Evolutionary conservation across 2,797 vertebrate genomes (phyloP), one percentile per base, ranked within the genome.

Genomic region (Tympanoctomys barrerae): DNA sequence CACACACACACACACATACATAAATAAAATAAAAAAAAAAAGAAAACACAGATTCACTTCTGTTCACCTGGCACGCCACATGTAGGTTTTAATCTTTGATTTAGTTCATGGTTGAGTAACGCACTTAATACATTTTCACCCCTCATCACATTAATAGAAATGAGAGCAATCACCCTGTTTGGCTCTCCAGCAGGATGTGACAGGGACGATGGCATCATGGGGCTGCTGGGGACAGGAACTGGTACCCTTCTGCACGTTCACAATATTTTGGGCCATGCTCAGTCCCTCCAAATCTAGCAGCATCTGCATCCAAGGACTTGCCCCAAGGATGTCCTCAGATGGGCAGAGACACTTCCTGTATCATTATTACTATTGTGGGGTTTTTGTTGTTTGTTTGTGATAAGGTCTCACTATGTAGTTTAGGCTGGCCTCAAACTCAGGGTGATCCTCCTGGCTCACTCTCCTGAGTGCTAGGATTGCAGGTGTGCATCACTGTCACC

Each of bases 101-200:
- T 89, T 61, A n/a, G 88, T 91, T 89, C 85, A 42, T 75, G 81
- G 91, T 94, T 95, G 77, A 80, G 78, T 64, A 70, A 66, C 92
- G 66, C 61, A 82, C 57, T 83, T 89, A 79, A 79, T 46, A 83
- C 89, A 66, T 83, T 87, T 93, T 68, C 57, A 57, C 81, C 77
- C 62, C 2, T 95, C 85, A 46, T 89, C 62, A 73, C 24, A 80
- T 90, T 92, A 96, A 79, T 89, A 61, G 61, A 82, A 90, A 70
- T 42, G 66, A 94, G 54, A 80, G 81, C 68, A 84, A 52, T 78
- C 18, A 26, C 16, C 52, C 16, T 2, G 3, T 52, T 54, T 0
- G 66, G 59, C 49, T 62, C 57, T 14, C 2, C 0, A 3, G 4
- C 28, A 4, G 24, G 57, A 21, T 42, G 7, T 13, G 3, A 46